phyloP scores from a whole-genome alignment of 2,888 invertebrate species.

The Teleiodes luculella region DNA sequence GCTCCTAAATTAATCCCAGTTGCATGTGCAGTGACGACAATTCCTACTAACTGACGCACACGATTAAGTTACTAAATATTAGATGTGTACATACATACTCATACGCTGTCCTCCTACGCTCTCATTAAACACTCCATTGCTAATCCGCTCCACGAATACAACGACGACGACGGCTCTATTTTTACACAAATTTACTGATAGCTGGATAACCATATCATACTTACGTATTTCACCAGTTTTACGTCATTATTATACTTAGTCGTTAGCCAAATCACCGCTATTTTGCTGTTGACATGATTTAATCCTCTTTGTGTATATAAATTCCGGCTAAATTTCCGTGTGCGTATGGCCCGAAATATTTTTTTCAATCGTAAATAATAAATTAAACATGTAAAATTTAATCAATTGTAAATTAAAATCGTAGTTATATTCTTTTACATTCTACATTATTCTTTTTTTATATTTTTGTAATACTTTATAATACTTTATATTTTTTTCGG shows the following conservation, averaged over 20 bases:
- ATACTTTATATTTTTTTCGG: no score
- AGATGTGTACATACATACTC: constrained; percentile 25
- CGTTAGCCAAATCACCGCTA: no score
- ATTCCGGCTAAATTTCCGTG: no score
- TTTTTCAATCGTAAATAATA: no score
- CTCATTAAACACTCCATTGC: constrained; percentile 47
- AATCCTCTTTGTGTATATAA: no score
- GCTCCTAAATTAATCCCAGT: constrained; percentile 17
- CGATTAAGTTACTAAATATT: constrained; percentile 33
- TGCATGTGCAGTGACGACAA: constrained; percentile 55
- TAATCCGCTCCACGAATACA: constrained; percentile 37
- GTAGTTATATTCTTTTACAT: no score
- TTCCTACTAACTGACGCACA: constrained; percentile 69
- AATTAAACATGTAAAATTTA: no score
- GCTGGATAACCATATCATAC: not conserved
- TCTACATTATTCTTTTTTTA: no score
- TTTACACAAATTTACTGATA: constrained; percentile 24
- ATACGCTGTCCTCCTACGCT: constrained; percentile 52
- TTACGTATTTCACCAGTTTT: constrained; percentile 13
- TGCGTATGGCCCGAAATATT: no score
- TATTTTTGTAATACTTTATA: no score
- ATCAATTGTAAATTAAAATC: no score
- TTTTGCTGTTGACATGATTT: no score
- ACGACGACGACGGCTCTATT: constrained; percentile 23
- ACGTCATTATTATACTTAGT: constrained; percentile 1